phyloP scores from a whole-genome alignment of 2,113 vertebrate species.

The Vireo altiloquus region DNA sequence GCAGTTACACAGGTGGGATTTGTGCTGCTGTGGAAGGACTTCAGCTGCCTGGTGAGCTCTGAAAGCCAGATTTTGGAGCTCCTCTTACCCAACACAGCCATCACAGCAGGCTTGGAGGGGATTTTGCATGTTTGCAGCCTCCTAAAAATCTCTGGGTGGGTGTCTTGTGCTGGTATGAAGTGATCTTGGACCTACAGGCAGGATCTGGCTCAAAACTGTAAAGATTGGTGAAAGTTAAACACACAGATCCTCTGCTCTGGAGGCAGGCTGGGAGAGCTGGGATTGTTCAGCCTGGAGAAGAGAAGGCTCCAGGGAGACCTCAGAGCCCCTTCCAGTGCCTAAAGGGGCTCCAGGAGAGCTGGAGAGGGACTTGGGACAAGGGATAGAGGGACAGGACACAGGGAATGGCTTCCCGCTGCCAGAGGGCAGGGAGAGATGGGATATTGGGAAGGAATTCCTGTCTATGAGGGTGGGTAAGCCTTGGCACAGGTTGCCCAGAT shows the following conservation, averaged over 20 bases:
- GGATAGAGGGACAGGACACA: rapidly evolving
- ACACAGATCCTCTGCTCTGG: not conserved
- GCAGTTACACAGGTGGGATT: not conserved
- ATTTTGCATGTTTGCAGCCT: not conserved
- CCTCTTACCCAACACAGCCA: not conserved
- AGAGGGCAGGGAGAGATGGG: too few species aligned
- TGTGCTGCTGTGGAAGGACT: not conserved
- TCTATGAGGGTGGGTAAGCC: rapidly evolving
- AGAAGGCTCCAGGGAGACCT: not conserved
- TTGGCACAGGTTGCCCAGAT: not conserved
- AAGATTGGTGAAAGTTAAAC: not conserved
- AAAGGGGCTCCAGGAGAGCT: not conserved
- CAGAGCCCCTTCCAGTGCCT: not conserved
- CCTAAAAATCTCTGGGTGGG: not conserved
- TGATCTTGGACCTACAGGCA: not conserved
- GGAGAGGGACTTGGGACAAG: not conserved
- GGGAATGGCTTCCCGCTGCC: not conserved
- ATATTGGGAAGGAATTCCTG: rapidly evolving
- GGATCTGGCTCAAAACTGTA: not conserved
- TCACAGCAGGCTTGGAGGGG: not conserved
- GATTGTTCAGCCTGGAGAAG: not conserved
- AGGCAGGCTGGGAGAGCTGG: not conserved
- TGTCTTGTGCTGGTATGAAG: not conserved
- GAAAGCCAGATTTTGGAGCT: not conserved
- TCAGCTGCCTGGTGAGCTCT: not conserved